Evolutionary conservation across 2,113 vertebrate species (phyloP), one percentile per base, ranked within the genome.

Genomic region (Tor tambroides): DNA sequence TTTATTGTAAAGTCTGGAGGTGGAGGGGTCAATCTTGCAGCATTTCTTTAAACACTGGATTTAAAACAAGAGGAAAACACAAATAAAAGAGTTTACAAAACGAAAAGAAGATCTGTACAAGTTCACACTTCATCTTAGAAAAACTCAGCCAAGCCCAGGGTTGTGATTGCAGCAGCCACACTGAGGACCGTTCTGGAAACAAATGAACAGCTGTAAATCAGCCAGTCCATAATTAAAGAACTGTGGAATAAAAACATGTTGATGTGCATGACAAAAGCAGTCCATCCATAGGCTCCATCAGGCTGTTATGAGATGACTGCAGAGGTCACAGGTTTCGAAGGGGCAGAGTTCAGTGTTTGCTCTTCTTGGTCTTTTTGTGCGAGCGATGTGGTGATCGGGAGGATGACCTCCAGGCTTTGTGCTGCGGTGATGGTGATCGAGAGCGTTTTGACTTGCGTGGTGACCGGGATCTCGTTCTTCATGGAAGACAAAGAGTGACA

Each of bases 321-420:
- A 30, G 71, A 76, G 89, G 76, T 65, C 9, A 76, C 67, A 56
- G 87, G 61, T 51, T 78, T 88, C 59, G 46, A 75, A 32, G 81
- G 63, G 65, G 82, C 61, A 56, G 86, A 85, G 88, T 86, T 95
- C 93, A 96, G 78, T 94, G 95, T 92, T 96, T 96, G 91, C 93
- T 96, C 92, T 95, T 96, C 93, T 96, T 96, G 46, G 92, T 79
- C 90, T 96, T 96, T 89, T 95, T 96, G 91, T 95, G 95, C 23
- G 94, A 96, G 84, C 93, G 94, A 88, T 95, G 95, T 0, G 95
- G 95, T 2, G 95, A 96, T 65, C 93, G 88, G 21, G 92, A 93
- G 6, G 90, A 93, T 6, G 95, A 96, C 87, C 93, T 92, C 87
- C 93, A 93, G 14, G 89, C 85, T 85, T 92, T 93, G 83, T 92